Base-by-base conservation (phyloP, 2,888 invertebrate genomes). In the Papilio gigon region DNA sequence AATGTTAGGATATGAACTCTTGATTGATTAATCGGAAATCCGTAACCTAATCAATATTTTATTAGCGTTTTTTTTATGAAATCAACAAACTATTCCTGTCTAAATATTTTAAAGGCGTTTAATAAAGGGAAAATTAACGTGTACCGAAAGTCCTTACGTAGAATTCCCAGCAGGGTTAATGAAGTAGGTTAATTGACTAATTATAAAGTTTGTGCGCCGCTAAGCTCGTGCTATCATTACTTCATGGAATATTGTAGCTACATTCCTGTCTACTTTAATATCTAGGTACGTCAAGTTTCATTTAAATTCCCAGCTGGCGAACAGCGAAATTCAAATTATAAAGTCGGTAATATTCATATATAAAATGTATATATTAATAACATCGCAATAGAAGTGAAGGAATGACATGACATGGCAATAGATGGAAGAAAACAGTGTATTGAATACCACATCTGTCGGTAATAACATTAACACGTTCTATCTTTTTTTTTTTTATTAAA, bases 151-250 rank as follows among this genome's bases (percentile, higher is more conserved):
- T 9, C 53, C 30, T 53, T 14, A 27, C 22, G 33, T 22, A 11
- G 14, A 63, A 64, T 25, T 53, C 37, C 64, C 53, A 22, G 37
- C 47, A 58, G 17, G 50, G n/a, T 59, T 62, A 64, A 50, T 66
- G 59, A 44, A 66, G 20, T 60, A 66, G 33, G 30, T 47, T 59
- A 17, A 66, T 37, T 27, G 27, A 20, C 14, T 65, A 44, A 65
- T 58, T 50, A 53, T 22, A 64, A 64, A 64, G 64, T 64, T 64
- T 27, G 20, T 35, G 44, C 58, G 30, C n/a, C n/a, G 1, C 17
- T 53, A 25, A 47, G 47, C 47, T 47, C 47, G 11, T 6, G 14
- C 14, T 27, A 30, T 53, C n/a, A 30, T 53, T 30, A 53, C 53
- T 53, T 53, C 53, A 53, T 30, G 30, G n/a, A 30, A 53, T 53